Base-by-base conservation (phyloP, 92 coral and sea anemone genomes). In the Parazoanthus atlanticus region DNA sequence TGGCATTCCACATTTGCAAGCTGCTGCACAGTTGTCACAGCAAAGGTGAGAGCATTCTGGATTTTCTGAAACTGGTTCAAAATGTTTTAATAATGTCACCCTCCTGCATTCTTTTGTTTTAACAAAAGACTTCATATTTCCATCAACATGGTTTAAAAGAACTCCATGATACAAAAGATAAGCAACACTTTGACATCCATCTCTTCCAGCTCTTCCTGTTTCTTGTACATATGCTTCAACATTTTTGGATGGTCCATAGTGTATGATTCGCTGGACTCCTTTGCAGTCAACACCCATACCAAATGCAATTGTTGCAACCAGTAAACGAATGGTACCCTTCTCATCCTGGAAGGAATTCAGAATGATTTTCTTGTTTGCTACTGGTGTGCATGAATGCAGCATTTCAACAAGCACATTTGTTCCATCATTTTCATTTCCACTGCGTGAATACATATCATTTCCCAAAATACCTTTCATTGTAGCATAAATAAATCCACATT, bases 401-500 rank as follows among this genome's bases (percentile, higher is more conserved):
- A 67, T 87, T 87, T 87, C 90, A 9, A 87, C 90, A 28, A 30
- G 88, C 78, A 90, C 90, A 86, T 46, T 71, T 79, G 56, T 86
- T 81, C 64, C 89, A 86, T 76, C 87, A 69, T 75, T 84, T 66
- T 71, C 88, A 19, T 30, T 36, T 26, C 40, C 77, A 28, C 9
- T 29, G 8, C 41, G 41, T 25, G 32, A 10, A 46, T 70, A 85
- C 34, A 85, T 40, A 31, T 71, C 61, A 61, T 74, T 75, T 19
- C 94, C 92, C 52, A 92, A 69, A 23, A 92, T 52, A 23, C 89
- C 94, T 34, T 49, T 90, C 8, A 92, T 61, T 15, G 86, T 76
- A 21, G 92, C 94, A 90, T 92, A 92, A 30, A 90, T 83, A 21
- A 86, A 78, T 21, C 92, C 82, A 90, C 92, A 89, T 86, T 92